Base-by-base conservation (phyloP, 64 coral and sea anemone species). In the Montipora efflorescens region DNA sequence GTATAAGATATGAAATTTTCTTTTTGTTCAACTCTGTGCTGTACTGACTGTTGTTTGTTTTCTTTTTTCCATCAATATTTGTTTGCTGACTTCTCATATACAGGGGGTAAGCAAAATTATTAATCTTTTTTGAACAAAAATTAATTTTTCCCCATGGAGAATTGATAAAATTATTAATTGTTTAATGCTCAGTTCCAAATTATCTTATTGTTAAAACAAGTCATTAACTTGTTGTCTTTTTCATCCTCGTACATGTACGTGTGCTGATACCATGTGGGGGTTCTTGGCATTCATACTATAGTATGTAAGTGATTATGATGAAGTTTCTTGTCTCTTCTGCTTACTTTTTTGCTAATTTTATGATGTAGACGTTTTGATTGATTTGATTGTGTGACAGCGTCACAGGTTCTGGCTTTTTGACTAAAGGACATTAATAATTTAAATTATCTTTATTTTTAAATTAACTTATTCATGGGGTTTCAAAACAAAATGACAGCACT, bases 281-380 rank as follows among this genome's bases (percentile, higher is more conserved):
- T 47, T 28, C 20, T 13, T 11, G 8, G 22, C 19, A 48, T 47
- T 19, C 14, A 48, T 47, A 75, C 44, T 22, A 3, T 75, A 94
- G 93, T 87, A 89, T 82, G 93, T 94, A 94, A 94, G 93, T 94
- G 8, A 21, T 71, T 7, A 6, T 20, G 19, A 71, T 71, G 68
- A 71, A 64, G 3, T 71, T 71, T 71, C 5, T 23, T n/a, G 62
- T 71, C 5, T 21, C 4, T 71, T 8, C 21, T 7, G 20, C 5
- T 21, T 15, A 7, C 4, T 71, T 18, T 23, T 22, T 21, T 67
- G 11, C 62, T 67, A 67, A 18, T 55, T 67, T 13, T 67, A 67
- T 67, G 62, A 14, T 67, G 36, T 36, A 36, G 36, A 36, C 36
- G 1, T 36, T 36, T 36, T 36, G 36, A 36, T 36, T 36, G 36